A percentile compares a stretch with the other conserved stretches of the same genome.
These are phyloP conservation scores for Vanacampus margaritifer DNA, from an alignment of 2,113 vertebrate genomes.

Conservation along the genomic window DNA sequence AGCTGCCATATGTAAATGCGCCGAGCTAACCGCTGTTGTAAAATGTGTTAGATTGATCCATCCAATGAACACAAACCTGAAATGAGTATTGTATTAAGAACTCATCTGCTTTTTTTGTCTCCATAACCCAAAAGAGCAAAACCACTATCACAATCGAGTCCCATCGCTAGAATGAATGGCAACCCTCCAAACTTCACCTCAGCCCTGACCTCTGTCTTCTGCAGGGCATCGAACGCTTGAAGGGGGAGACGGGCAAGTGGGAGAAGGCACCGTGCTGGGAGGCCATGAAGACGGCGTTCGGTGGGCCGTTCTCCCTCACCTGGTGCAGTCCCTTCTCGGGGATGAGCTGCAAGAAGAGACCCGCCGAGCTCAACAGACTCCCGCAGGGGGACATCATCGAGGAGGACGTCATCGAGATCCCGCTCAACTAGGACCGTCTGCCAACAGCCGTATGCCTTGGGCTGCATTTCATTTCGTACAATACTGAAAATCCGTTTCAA, in stretches of 20 bases:
- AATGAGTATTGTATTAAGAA: not conserved
- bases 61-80: not conserved
- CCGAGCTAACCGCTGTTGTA: too few relatives aligned
- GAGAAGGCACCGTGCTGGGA: slow-evolving; percentile 76
- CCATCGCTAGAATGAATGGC: not conserved
- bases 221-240: slow-evolving; percentile 92
- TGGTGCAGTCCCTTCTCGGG: slow-evolving; percentile 87
- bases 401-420: slow-evolving; percentile 74
- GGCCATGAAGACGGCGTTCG: slow-evolving; percentile 78
- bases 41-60: not conserved
- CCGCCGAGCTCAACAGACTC: slow-evolving; percentile 18
- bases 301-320: slow-evolving; percentile 76
- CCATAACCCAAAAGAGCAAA: slow-evolving; percentile 21
- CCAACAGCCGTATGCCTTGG: not conserved
- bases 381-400: slow-evolving; percentile 71
- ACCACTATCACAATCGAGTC: not conserved
- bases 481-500: not conserved
- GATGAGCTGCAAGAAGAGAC: slow-evolving; percentile 56
- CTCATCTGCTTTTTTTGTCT: not conserved
- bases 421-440: slow-evolving; percentile 44
- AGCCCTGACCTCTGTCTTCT: slow-evolving; percentile 36
- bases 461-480: not conserved
- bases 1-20: not conserved
- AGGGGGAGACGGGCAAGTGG: slow-evolving; percentile 83
- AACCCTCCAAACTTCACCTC: not conserved